Conservation (phyloP, 1,140 invertebrate species). For the Helicoverpa zea region DNA sequence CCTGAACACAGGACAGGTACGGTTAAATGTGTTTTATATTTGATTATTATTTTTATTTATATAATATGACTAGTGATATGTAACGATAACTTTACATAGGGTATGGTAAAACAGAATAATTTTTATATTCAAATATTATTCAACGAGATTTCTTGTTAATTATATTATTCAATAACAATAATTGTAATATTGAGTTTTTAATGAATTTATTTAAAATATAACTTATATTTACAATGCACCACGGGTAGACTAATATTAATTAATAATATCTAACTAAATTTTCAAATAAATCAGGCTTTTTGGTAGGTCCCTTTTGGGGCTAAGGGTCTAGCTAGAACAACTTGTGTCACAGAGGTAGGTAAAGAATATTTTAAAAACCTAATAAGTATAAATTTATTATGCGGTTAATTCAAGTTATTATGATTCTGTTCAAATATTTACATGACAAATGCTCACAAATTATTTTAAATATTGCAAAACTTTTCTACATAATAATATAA, state of each 20-base stretch:
- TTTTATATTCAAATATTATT: constrained; percentile 40
- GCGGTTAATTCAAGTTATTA: constrained; percentile 55
- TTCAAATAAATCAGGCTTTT: constrained; percentile 80
- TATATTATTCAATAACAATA: constrained; percentile 56
- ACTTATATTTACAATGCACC: constrained; percentile 72
- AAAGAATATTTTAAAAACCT: constrained; percentile 61
- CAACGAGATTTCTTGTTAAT: constrained; percentile 54
- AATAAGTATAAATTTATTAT: constrained; percentile 67
- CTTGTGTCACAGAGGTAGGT: constrained; percentile 79
- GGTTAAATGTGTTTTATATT: constrained; percentile 70
- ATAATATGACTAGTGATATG: constrained; percentile 85
- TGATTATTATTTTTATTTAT: constrained; percentile 63
- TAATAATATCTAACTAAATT: constrained; percentile 69
- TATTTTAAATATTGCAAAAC: constrained; percentile 13
- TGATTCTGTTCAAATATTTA: constrained; percentile 27
- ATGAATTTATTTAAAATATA: constrained; percentile 25
- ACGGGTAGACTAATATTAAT: constrained; percentile 68
- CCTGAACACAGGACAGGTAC: constrained; percentile 85
- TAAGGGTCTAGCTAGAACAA: constrained; percentile 65
- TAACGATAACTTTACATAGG: constrained; percentile 81
- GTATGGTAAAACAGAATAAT: constrained; percentile 63
- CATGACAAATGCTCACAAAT: background rate
- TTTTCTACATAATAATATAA: constrained; percentile 20
- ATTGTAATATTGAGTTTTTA: constrained; percentile 43
- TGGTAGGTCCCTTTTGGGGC: constrained; percentile 75